Evolutionary conservation across 2,888 invertebrate species (phyloP), one percentile per base, ranked within the genome.

Genomic region (Scelioninae gen. 2): DNA sequence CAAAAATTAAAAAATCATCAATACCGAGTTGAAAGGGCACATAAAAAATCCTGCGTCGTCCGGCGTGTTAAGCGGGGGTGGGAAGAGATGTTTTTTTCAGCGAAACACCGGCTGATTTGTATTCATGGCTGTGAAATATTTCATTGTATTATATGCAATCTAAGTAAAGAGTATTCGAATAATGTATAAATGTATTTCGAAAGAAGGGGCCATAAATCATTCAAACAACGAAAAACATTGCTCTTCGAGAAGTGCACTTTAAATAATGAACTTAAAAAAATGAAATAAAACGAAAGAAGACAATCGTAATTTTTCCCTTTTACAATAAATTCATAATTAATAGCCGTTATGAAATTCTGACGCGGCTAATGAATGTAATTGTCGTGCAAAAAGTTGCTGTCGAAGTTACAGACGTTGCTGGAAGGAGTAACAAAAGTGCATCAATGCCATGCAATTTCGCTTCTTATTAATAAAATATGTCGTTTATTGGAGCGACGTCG

Each of bases 61-160:
- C 11, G 6, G 16, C 46, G 31, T 18, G 19, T 43, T 22, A 46
- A 61, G 7, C n/a, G 1, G n/a, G 41, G 41, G 41, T 13, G 18
- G 16, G 35, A 7, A 25, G 18, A 31, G 19, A 13, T 16, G 13
- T 1, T 53, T 64, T 64, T 25, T 53, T 25, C 35, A 53, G 18
- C 28, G 19, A 39, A 37, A 35, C 16, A 35, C 28, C 13, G 19
- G 10, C 43, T 67, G 67, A 50, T 67, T 67, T 50, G 57, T 58
- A 67, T 67, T 67, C 68, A 60, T 68, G 58, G 25, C 15, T 28
- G 33, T 4, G 58, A 67, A 67, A 67, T 50, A 67, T 52, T 67
- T 50, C 50, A 67, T 58, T 60, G 60, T 31, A 52, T 68, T 60
- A 52, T 60, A 52, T 50, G 58, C 65, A 68, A 68, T 68, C 60